Conservation (phyloP, 2,113 vertebrate species). For the Pseudopodoces humilis region DNA sequence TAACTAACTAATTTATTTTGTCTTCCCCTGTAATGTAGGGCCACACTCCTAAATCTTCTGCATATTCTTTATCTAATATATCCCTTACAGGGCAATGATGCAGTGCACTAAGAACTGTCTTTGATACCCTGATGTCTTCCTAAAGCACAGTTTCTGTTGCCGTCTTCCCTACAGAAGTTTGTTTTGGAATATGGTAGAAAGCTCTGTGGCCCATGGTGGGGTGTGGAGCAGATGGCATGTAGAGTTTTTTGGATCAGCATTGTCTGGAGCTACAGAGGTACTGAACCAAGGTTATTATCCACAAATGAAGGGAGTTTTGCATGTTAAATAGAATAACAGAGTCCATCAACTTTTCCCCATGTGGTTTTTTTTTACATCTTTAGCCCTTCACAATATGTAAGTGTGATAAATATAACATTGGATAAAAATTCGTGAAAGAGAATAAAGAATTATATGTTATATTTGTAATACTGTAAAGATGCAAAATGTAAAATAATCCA, state of each 20-base stretch:
- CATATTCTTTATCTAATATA: not conserved
- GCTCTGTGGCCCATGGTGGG: not conserved
- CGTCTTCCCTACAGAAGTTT: not conserved
- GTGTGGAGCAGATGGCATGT: not conserved
- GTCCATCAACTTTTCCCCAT: not conserved
- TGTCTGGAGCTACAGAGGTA: not conserved
- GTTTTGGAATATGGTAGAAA: not conserved
- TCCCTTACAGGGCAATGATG: not conserved
- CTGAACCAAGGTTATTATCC: not conserved
- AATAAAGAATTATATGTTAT: no score
- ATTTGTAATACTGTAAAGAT: no score
- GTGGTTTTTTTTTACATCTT: not conserved
- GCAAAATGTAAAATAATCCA: no score
- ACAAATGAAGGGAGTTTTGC: not conserved
- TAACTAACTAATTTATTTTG: not conserved
- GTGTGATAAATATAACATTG: no score
- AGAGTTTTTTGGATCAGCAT: not conserved
- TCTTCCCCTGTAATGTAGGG: not conserved
- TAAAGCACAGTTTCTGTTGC: not conserved
- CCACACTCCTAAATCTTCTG: not conserved
- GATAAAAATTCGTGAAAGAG: no score
- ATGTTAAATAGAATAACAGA: not conserved
- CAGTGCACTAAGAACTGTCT: not conserved
- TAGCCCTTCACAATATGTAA: not conserved
- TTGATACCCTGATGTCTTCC: not conserved